Percentiles rank a stretch among this genome's conserved stretches.
Evolutionary conservation across 2,797 vertebrate species (phyloP).

Genomic region (Lutjanus campechanus): DNA sequence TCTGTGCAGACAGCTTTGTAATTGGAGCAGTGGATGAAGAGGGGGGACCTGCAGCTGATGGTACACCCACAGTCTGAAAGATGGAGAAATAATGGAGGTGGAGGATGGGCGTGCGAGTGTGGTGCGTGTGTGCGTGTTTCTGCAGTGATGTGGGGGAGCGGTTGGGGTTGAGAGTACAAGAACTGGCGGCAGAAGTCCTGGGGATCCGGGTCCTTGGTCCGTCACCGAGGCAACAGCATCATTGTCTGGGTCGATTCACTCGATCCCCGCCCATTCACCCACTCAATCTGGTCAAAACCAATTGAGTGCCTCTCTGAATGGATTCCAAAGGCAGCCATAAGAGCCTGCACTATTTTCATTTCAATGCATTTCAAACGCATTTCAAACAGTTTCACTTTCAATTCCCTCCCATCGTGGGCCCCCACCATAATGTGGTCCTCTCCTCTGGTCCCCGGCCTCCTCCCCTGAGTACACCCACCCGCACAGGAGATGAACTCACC

Average conservation of each 20-base stretch:
- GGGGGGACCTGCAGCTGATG: slow-evolving; percentile 42
- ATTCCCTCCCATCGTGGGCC: slow-evolving; percentile 56
- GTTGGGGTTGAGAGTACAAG: slow-evolving; percentile 19
- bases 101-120: slow-evolving; percentile 48
- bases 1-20: slow-evolving; percentile 80
- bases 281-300: slow-evolving; percentile 73
- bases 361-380: slow-evolving; percentile 73
- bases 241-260: slow-evolving; percentile 71
- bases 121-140: neutral
- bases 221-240: slow-evolving; percentile 66
- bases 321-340: slow-evolving; percentile 63
- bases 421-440: slow-evolving; percentile 63
- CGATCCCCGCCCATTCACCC: slow-evolving; percentile 60
- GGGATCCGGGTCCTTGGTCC: slow-evolving; percentile 21
- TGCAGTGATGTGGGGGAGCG: neutral
- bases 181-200: slow-evolving; percentile 40
- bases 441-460: slow-evolving; percentile 21
- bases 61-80: slow-evolving; percentile 50
- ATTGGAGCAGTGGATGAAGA: slow-evolving; percentile 66
- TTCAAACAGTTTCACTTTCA: slow-evolving; percentile 79
- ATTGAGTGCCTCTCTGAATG: slow-evolving; percentile 71
- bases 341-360: slow-evolving; percentile 74
- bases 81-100: slow-evolving; percentile 69
- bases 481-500: slow-evolving; percentile 67
- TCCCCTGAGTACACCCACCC: slow-evolving; percentile 38